phyloP scores from a whole-genome alignment of 2,888 invertebrate genomes.

The Tuberolachnus salignus region DNA sequence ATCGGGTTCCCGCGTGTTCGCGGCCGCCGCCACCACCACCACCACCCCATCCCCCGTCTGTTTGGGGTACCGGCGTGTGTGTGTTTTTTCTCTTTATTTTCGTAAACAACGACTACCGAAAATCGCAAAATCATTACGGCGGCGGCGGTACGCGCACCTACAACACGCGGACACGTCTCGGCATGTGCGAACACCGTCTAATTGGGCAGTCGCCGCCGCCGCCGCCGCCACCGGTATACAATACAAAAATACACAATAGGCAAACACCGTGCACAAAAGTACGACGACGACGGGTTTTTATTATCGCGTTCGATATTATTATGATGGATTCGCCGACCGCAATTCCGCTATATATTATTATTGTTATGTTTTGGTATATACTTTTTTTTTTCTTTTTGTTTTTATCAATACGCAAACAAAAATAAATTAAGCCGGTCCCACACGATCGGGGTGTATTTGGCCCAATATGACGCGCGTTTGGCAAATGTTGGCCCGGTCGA shows the following conservation, averaged over 20 bases:
- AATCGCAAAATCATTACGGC: slow-evolving; percentile 55
- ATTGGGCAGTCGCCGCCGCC: slow-evolving; percentile 30
- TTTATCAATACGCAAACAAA: not conserved
- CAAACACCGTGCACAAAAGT: not conserved
- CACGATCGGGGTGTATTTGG: too few relatives aligned
- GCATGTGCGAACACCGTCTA: slow-evolving; percentile 52
- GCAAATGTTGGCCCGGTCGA: not conserved
- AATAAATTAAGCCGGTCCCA: not conserved
- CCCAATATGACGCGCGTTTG: too few relatives aligned
- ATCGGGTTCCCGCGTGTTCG: slow-evolving; percentile 47
- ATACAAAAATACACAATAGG: slow-evolving; percentile 34
- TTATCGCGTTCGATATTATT: slow-evolving; percentile 2
- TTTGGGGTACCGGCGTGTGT: slow-evolving; percentile 16
- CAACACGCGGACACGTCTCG: not conserved
- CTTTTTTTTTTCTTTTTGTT: not conserved
- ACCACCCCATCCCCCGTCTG: slow-evolving; percentile 33
- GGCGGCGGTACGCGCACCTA: too few relatives aligned
- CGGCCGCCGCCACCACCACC: not conserved
- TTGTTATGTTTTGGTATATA: not conserved
- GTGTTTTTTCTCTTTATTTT: slow-evolving; percentile 38
- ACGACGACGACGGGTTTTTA: slow-evolving; percentile 21
- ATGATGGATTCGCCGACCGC: slow-evolving; percentile 39
- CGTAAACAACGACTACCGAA: slow-evolving; percentile 54
- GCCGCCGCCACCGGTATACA: slow-evolving; percentile 1
- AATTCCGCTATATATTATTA: not conserved